Evolutionary conservation across 2,797 vertebrate species (phyloP), one percentile per base, ranked within the genome.

Genomic region (Danio jaintianensis): DNA sequence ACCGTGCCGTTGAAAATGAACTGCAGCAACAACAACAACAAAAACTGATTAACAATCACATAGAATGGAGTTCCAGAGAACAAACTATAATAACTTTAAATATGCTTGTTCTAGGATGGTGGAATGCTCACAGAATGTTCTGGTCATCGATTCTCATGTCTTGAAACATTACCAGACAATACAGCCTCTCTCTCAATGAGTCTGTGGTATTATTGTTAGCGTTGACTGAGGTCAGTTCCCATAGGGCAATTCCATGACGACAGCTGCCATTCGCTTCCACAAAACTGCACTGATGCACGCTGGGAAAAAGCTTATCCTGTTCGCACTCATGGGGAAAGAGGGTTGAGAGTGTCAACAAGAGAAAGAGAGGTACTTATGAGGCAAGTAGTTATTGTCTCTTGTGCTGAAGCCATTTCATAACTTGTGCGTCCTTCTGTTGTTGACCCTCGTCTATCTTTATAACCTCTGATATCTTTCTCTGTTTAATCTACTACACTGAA

Each of bases 211-310:
- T 89, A 89, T 90, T 87, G 80, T 86, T 85, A 3, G 55, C 81
- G 78, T 45, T 62, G 84, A 87, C 88, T 90, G 89, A 90, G 85
- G 85, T 80, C 81, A 78, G 84, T 70, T 91, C 85, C 78, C 61
- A 16, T 72, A 50, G 83, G 88, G 79, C 78, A 70, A 68, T 83
- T 86, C 82, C 83, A 86, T 89, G 89, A 88, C 18, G 50, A 82
- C 68, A 80, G 68, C 84, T 78, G 78, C 74, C 55, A 74, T 61
- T 82, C 10, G 82, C 76, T 86, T 78, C 78, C 79, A 83, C 76
- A 84, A 83, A 90, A 89, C 62, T 81, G 79, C 81, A 88, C 82
- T 69, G 86, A 82, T 85, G 83, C 73, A 82, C 76, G 67, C 63
- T 74, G 85, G 80, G 75, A 82, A 75, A 68, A 74, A 75, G 79